These are phyloP conservation scores for Sceloporus tristichus DNA, from an alignment of 2,113 vertebrate genomes.

Conservation along the genomic window DNA sequence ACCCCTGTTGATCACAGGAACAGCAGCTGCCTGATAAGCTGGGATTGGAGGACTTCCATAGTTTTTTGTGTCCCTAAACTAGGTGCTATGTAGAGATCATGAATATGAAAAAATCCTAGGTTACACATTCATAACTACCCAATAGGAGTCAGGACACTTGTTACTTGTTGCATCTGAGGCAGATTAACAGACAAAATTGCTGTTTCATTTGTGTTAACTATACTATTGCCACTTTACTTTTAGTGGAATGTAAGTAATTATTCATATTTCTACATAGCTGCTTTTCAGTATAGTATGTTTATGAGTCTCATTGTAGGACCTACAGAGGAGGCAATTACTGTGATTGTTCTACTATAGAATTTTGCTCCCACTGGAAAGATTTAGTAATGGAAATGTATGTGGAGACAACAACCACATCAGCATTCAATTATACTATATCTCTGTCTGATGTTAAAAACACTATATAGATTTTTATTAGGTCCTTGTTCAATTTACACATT, in stretches of 20 bases:
- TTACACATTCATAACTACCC: no score
- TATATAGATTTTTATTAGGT: slow-evolving; percentile 33
- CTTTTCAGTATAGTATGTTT: slow-evolving; percentile 26
- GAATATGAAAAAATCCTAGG: no score
- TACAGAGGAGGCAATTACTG: no score
- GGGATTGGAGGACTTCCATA: no score
- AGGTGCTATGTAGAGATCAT: no score
- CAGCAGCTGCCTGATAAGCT: no score
- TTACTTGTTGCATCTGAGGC: not conserved
- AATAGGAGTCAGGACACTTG: not conserved
- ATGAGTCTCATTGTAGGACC: slow-evolving; percentile 7
- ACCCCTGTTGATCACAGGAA: no score
- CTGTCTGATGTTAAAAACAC: slow-evolving; percentile 23
- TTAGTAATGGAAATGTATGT: slow-evolving; percentile 18
- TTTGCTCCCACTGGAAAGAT: not conserved
- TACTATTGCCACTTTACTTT: slow-evolving; percentile 12
- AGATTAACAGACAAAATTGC: not conserved
- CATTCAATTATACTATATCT: slow-evolving; percentile 15
- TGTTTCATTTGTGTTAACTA: not conserved
- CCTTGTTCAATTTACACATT: slow-evolving; percentile 23
- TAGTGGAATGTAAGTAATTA: not conserved
- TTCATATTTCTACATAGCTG: slow-evolving; percentile 18
- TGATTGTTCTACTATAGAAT: not conserved
- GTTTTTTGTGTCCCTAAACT: no score
- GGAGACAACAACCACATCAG: not conserved